These are phyloP conservation scores for Barypeithes pellucidus DNA, from an alignment of 2,888 invertebrate genomes.

Conservation along the genomic window DNA sequence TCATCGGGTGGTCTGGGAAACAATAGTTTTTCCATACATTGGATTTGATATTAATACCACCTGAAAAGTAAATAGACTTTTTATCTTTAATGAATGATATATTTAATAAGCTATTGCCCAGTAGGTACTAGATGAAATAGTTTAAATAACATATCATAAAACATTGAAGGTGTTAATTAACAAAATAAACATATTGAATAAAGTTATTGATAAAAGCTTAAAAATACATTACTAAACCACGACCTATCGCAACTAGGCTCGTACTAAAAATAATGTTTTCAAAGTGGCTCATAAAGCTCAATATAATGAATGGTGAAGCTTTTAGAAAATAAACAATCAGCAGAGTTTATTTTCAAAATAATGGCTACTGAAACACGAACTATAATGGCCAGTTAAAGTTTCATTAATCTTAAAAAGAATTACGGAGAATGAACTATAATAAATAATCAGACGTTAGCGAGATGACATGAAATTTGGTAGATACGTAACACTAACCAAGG, in stretches of 20 bases:
- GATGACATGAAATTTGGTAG: neutral
- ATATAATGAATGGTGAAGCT: conserved; percentile 37
- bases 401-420: neutral
- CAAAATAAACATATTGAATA: conserved; percentile 6
- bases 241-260: conserved; percentile 13
- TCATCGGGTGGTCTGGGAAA: too few relatives aligned
- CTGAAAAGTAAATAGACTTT: too few relatives aligned
- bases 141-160: neutral
- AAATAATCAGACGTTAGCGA: neutral
- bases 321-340: conserved; percentile 41
- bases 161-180: neutral
- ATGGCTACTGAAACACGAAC: conserved; percentile 1
- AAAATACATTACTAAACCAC: conserved; percentile 28
- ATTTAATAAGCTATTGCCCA: too few relatives aligned
- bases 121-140: neutral
- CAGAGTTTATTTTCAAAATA: conserved; percentile 30
- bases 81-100: too few relatives aligned
- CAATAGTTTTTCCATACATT: too few relatives aligned
- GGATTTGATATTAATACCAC: too few relatives aligned
- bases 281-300: conserved; percentile 42
- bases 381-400: conserved; percentile 10
- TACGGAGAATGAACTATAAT: neutral
- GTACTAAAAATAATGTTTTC: conserved; percentile 25
- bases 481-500: too few relatives aligned
- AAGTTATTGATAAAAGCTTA: conserved; percentile 34